A percentile compares a stretch with the other conserved stretches of the same genome.
Evolutionary conservation across 1,140 invertebrate genomes (phyloP).

Genomic region (Nomia melanderi): DNA sequence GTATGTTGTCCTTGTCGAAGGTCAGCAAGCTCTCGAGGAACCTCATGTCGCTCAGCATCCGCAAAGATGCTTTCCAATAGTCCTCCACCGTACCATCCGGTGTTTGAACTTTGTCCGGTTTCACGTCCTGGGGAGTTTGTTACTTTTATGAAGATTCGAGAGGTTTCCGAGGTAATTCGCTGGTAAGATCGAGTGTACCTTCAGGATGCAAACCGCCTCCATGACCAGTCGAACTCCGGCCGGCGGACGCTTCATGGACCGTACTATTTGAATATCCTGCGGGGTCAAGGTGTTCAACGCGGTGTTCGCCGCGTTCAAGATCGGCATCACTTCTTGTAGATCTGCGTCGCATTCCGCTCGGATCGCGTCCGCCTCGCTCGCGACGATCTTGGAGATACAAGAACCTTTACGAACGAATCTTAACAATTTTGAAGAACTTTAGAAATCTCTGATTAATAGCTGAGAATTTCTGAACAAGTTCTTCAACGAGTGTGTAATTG

Average conservation of each 20-base stretch:
- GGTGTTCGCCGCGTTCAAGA: slow-evolving; percentile 92
- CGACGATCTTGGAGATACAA: slow-evolving; percentile 66
- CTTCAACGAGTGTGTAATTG: too few species aligned
- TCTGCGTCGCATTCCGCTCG: slow-evolving; percentile 97
- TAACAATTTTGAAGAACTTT: slow-evolving; percentile 6
- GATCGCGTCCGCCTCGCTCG: slow-evolving; percentile 88
- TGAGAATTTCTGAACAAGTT: too few species aligned
- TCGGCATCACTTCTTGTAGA: slow-evolving; percentile 95
- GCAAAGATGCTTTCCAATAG: slow-evolving; percentile 96
- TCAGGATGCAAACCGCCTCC: slow-evolving; percentile 97
- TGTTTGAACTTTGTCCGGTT: slow-evolving; percentile 84
- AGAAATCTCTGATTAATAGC: too few species aligned
- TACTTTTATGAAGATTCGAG: neutral
- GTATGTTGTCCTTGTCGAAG: slow-evolving; percentile 96
- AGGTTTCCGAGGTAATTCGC: too few species aligned
- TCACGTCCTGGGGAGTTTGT: slow-evolving; percentile 83
- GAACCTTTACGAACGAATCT: too few species aligned
- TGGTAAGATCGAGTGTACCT: slow-evolving; percentile 83
- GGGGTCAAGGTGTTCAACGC: slow-evolving; percentile 96
- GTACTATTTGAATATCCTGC: slow-evolving; percentile 96
- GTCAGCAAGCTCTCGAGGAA: slow-evolving; percentile 91
- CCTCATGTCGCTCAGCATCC: slow-evolving; percentile 93
- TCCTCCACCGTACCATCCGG: slow-evolving; percentile 86
- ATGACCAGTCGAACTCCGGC: slow-evolving; percentile 96
- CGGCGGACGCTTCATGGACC: slow-evolving; percentile 98